A percentile compares a stretch with the other conserved stretches of the same genome.
Evolutionary conservation across 2,888 invertebrate genomes (phyloP).

Genomic region (Stenchaetothrips biformis): DNA sequence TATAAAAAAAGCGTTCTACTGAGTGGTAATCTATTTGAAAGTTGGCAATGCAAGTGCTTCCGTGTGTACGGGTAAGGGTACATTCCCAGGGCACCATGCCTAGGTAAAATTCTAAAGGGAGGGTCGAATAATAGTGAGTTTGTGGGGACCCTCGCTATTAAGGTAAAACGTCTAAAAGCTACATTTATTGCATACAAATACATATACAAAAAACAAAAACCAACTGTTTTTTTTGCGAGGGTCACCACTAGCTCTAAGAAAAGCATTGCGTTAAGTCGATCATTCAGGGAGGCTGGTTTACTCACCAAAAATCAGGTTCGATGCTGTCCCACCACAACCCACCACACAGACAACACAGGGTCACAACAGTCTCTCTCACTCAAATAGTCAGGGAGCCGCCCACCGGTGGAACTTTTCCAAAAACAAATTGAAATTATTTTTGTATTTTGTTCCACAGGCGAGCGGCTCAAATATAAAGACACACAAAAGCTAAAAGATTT

Average conservation of each 20-base stretch:
- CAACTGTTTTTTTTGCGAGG: neutral
- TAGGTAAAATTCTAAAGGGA: neutral
- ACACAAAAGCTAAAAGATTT: no score
- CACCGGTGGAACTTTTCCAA: no score
- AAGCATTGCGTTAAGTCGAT: neutral
- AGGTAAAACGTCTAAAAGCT: no score
- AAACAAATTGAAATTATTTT: no score
- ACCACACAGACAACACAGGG: conserved; percentile 18
- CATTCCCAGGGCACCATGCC: conserved; percentile 10
- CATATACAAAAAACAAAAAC: no score
- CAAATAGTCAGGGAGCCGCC: neutral
- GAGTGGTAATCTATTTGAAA: neutral
- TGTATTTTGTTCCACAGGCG: no score
- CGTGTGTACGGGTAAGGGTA: neutral
- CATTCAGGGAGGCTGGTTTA: conserved; percentile 9
- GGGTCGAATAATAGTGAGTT: neutral
- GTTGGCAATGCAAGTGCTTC: neutral
- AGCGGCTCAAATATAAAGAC: no score
- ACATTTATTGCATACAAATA: no score
- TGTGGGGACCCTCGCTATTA: neutral
- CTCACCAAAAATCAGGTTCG: conserved; percentile 14
- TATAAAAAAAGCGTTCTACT: conserved; percentile 17
- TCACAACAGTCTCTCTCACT: conserved; percentile 11
- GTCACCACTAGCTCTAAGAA: neutral
- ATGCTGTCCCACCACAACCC: conserved; percentile 24